Evolutionary conservation across 2,888 invertebrate genomes (phyloP).

Genomic region (Phorcus lineatus): DNA sequence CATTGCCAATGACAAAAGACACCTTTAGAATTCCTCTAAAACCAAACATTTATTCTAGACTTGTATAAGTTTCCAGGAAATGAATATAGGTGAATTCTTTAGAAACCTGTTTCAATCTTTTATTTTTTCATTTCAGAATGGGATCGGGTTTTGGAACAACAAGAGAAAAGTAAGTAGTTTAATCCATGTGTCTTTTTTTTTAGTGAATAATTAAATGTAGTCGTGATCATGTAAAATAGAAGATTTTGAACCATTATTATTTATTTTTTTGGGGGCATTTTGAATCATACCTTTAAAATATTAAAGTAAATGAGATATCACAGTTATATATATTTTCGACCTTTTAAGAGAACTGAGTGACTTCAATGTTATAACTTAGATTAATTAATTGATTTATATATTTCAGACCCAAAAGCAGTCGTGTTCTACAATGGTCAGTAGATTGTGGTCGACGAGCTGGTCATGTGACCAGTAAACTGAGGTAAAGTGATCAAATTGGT

Average conservation of each 20-base stretch:
- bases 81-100: no score
- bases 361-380: background rate
- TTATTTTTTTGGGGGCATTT: no score
- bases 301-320: background rate
- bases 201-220: background rate
- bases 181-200: background rate
- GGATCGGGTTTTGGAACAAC: conserved; percentile 46
- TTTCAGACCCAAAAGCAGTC: conserved; percentile 28
- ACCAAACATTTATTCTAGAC: no score
- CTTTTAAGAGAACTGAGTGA: background rate
- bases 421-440: conserved; percentile 23
- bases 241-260: no score
- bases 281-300: no score
- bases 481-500: background rate
- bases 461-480: background rate
- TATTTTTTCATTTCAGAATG: conserved; percentile 50
- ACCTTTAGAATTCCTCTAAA: no score
- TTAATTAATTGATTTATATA: background rate
- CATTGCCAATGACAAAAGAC: no score
- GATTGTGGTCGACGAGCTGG: background rate
- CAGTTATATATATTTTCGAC: background rate
- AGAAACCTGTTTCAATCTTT: no score
- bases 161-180: conserved; percentile 50
- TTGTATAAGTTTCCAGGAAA: no score
- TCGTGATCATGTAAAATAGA: background rate